phyloP scores from a whole-genome alignment of 2,113 vertebrate species.

The Chauna torquata region DNA sequence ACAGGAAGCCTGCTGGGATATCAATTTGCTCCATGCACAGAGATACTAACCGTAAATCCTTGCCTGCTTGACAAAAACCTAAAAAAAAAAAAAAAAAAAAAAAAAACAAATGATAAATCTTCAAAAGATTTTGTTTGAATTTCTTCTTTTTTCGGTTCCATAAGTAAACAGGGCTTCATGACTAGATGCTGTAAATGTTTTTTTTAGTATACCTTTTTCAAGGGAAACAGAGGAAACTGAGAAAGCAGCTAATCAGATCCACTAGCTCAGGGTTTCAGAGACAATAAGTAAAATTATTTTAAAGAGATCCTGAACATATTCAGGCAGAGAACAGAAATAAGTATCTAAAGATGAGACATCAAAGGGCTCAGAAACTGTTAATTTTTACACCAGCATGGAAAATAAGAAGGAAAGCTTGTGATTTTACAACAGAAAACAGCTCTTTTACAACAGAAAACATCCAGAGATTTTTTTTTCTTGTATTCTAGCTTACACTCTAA shows the following conservation, averaged over 20 bases:
- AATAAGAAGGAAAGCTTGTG: neutral
- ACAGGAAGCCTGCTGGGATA: conserved; percentile 91
- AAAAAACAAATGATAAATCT: neutral
- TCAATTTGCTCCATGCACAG: conserved; percentile 91
- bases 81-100: conserved; percentile 8
- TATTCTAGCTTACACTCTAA: neutral
- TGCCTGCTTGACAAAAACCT: conserved; percentile 99
- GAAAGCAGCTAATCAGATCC: neutral
- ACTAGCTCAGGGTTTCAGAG: neutral
- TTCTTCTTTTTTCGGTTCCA: neutral
- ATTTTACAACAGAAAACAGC: neutral
- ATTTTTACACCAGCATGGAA: neutral
- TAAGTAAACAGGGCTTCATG: neutral
- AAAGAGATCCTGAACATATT: neutral
- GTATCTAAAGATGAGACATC: neutral
- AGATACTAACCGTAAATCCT: conserved; percentile 94
- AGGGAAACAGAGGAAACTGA: neutral
- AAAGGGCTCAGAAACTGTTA: neutral
- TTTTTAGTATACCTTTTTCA: neutral
- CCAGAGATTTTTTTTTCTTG: neutral
- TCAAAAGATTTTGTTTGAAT: neutral
- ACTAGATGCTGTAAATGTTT: neutral
- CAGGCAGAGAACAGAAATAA: neutral
- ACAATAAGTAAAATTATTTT: neutral
- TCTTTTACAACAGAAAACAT: no score